Evolutionary conservation across 53 echinoderm and acorn worm genomes (phyloP).

Genomic region (Hippasteria phrygiana): DNA sequence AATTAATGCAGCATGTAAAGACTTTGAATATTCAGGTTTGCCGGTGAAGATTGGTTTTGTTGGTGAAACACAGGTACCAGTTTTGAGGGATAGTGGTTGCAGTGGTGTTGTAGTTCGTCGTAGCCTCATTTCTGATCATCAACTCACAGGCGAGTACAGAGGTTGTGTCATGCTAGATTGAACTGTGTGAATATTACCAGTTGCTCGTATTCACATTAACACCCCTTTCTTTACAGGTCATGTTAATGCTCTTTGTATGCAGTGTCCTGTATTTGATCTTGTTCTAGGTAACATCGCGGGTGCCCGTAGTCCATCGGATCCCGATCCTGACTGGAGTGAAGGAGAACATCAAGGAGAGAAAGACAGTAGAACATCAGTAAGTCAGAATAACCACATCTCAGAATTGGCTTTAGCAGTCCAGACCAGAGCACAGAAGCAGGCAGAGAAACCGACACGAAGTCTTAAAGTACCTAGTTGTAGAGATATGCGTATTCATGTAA

Average conservation of each 20-base stretch:
- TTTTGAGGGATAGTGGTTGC: slow-evolving; percentile 61
- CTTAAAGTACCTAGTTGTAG: too few relatives aligned
- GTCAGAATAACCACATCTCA: neutral
- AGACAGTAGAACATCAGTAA: too few relatives aligned
- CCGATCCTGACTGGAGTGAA: neutral
- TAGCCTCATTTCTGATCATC: slow-evolving; percentile 1
- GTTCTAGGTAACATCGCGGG: slow-evolving; percentile 55
- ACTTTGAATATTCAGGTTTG: neutral
- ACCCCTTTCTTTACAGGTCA: slow-evolving; percentile 65
- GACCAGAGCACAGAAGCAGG: slow-evolving; percentile 49
- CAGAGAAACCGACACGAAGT: slow-evolving; percentile 21
- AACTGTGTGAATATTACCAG: slow-evolving; percentile 31
- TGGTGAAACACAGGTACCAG: neutral
- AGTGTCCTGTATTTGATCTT: slow-evolving; percentile 56
- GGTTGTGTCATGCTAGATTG: slow-evolving; percentile 36
- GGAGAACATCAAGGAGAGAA: too few relatives aligned
- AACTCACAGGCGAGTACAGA: slow-evolving; percentile 22
- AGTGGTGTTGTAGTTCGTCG: slow-evolving; percentile 52
- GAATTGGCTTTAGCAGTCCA: slow-evolving; percentile 28
- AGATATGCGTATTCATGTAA: too few relatives aligned
- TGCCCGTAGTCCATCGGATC: neutral
- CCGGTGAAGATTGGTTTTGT: slow-evolving; percentile 23
- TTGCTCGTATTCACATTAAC: slow-evolving; percentile 44
- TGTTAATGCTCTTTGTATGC: slow-evolving; percentile 64
- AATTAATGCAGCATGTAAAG: slow-evolving; percentile 29